Evolutionary conservation across 1,140 invertebrate genomes (phyloP), one percentile per base, ranked within the genome.

Genomic region (Cyphomyrmex costatus): DNA sequence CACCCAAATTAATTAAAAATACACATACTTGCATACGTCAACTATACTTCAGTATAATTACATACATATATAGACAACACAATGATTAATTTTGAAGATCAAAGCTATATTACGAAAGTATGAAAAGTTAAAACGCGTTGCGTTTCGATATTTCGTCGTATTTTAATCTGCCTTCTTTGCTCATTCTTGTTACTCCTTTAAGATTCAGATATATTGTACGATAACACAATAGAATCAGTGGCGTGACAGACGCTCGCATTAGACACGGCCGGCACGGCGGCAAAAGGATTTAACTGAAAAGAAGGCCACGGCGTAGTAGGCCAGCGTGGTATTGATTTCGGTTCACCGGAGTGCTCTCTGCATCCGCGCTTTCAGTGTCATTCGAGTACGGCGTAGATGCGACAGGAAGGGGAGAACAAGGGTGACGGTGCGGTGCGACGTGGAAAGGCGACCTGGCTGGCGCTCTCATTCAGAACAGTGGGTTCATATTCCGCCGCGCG

Each of bases 301-400:
- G 92, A 92, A 92, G 91, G 92, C 90, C 91, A 91, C 91, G 91
- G 60, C 92, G 91, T 89, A 92, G 90, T 92, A 92, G 85, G 86
- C 89, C 91, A 91, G 65, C 87, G 58, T 89, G 82, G 90, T 92
- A 91, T 92, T 91, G 91, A 91, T 92, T 91, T 91, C 91, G 86
- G 86, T 86, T 82, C 77, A 82, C 60, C 77, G 74, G 71, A 87
- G 80, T 49, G 88, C 73, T 88, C 90, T 86, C 89, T 90, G 83
- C 86, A 90, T 90, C 84, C 83, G 63, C 89, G 84, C 87, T 90
- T 90, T 91, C 89, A 88, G 90, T 90, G 87, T 90, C 87, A 88
- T 66, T 90, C 85, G 87, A 90, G 86, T 90, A 90, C 89, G 86
- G 53, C 78, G 89, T 90, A 90, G 83, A 88, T 90, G 56, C 80